Evolutionary conservation across 2,113 vertebrate genomes (phyloP).

Genomic region (Arvicanthis niloticus): DNA sequence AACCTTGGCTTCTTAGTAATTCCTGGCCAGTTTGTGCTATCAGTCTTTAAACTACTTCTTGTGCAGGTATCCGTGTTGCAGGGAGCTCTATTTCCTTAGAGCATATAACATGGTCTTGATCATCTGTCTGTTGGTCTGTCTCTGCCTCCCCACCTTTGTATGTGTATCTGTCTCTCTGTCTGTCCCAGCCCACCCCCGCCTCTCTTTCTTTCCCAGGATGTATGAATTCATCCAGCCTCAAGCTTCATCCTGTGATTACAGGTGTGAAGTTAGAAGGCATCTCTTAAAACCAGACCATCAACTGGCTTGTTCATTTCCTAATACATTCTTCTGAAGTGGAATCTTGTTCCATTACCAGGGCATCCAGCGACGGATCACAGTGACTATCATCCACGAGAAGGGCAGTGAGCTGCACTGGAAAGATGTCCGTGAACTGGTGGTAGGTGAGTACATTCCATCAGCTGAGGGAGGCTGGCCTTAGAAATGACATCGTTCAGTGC

Average conservation of each 20-base stretch:
- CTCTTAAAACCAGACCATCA: background rate
- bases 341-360: slow-evolving; percentile 87
- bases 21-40: background rate
- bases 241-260: background rate
- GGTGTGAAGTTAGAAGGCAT: background rate
- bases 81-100: background rate
- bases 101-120: background rate
- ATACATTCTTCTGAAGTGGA: background rate
- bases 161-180: background rate
- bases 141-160: background rate
- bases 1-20: background rate
- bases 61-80: background rate
- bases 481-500: background rate
- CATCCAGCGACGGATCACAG: slow-evolving; percentile 97
- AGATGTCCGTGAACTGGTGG: slow-evolving; percentile 97
- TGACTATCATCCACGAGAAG: slow-evolving; percentile 98
- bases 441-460: slow-evolving; percentile 89
- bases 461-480: background rate
- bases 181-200: background rate
- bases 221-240: background rate
- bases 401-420: slow-evolving; percentile 99
- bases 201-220: background rate
- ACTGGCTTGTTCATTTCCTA: background rate
- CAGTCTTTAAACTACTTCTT: background rate
- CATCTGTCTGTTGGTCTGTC: background rate